Evolutionary conservation across 1,140 invertebrate genomes (phyloP).

Genomic region (Drosophila sulfurigaster): DNA sequence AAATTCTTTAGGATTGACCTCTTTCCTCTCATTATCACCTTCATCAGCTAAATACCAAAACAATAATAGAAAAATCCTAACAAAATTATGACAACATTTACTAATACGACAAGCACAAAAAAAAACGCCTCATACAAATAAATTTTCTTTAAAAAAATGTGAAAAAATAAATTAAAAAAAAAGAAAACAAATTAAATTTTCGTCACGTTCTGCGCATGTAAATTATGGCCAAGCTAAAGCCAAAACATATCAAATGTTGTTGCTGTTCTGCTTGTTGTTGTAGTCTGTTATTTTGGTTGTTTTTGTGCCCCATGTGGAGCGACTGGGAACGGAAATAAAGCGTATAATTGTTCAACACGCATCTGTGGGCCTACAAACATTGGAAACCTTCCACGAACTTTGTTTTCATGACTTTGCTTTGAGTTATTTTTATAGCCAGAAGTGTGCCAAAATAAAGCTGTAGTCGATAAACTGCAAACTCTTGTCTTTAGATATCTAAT

Average conservation of each 20-base stretch:
- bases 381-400: constrained; percentile 27
- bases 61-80: constrained; percentile 14
- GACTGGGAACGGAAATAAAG: constrained; percentile 50
- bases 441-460: constrained; percentile 28
- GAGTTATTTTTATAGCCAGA: constrained; percentile 36
- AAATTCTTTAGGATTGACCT: constrained; percentile 4
- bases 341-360: constrained; percentile 52
- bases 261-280: constrained; percentile 17
- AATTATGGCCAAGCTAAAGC: constrained; percentile 38
- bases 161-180: constrained; percentile 13
- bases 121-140: constrained; percentile 10
- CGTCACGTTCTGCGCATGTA: constrained; percentile 55
- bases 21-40: constrained; percentile 28
- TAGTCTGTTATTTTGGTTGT: not conserved
- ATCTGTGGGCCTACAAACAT: constrained; percentile 25
- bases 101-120: constrained; percentile 21
- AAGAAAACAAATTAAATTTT: constrained; percentile 53
- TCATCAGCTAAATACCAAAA: constrained; percentile 28
- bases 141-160: constrained; percentile 29
- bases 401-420: constrained; percentile 12
- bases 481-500: not conserved
- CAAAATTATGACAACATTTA: constrained; percentile 28
- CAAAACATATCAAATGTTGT: constrained; percentile 20
- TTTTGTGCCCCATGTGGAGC: constrained; percentile 39
- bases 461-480: constrained; percentile 19